A percentile compares a stretch with the other conserved stretches of the same genome.
Evolutionary conservation across 1,140 invertebrate species (phyloP).

Genomic region (Drosophila neocordata): DNA sequence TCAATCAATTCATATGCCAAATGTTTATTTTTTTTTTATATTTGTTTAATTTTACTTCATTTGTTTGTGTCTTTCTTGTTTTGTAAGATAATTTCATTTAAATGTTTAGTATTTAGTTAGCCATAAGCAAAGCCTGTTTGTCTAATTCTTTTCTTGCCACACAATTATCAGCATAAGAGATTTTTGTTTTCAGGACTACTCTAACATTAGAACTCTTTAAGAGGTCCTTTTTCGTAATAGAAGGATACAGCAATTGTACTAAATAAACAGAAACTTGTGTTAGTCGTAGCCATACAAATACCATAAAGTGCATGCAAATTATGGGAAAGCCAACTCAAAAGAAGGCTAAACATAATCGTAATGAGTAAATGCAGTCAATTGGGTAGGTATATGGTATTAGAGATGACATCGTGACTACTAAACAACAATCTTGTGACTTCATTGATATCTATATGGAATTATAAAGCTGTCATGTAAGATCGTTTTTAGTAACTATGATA

Average conservation of each 20-base stretch:
- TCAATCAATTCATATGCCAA: neutral
- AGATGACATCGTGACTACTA: conserved; percentile 13
- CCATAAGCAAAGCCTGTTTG: conserved; percentile 22
- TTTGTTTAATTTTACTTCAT: neutral
- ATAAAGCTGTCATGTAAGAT: too few relatives aligned
- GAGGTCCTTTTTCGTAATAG: too few relatives aligned
- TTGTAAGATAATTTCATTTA: conserved; percentile 61
- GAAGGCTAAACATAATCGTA: conserved; percentile 33
- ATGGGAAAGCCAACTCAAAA: conserved; percentile 19
- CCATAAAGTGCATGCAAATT: conserved; percentile 36
- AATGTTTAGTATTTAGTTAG: conserved; percentile 39
- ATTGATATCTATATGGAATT: too few relatives aligned
- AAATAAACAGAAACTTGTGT: conserved; percentile 54
- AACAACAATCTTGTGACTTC: too few relatives aligned
- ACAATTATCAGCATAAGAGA: neutral
- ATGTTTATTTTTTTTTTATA: neutral
- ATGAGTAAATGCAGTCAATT: conserved; percentile 41
- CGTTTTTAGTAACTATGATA: too few relatives aligned
- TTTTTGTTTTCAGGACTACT: too few relatives aligned
- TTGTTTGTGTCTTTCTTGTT: conserved; percentile 11
- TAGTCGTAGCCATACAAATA: conserved; percentile 28
- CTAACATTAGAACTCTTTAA: too few relatives aligned
- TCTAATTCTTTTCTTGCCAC: neutral
- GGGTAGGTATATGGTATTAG: neutral
- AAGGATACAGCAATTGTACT: conserved; percentile 26